Evolutionary conservation across 2,797 vertebrate species (phyloP), one percentile per base, ranked within the genome.

Genomic region (Eulemur albifrons): DNA sequence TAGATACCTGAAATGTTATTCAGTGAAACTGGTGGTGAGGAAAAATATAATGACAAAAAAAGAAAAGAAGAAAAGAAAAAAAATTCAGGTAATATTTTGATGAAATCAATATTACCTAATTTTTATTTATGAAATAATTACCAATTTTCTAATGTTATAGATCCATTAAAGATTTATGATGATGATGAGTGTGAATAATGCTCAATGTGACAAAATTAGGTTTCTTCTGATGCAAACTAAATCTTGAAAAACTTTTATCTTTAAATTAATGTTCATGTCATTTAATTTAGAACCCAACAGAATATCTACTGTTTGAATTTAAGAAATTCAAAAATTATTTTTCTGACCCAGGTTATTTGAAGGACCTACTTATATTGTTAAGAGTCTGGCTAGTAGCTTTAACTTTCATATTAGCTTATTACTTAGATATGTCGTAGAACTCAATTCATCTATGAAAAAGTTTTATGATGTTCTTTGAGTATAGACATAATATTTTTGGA

Each of bases 1-100:
- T 97, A 99, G 99, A 99, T 99, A 98, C 99, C 99, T 54, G 99
- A 99, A 98, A 99, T 99, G 98, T 98, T 99, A 95, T 97, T 99
- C 52, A 97, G 21, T 94, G 99, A 99, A 97, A 98, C 95, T 83
- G 97, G 97, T 91, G 97, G 97, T 90, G 98, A 98, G 95, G 98
- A 98, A 38, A 98, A 99, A 54, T 97, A 93, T 63, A 97, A 69
- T 85, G 84, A 96, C 21, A 98, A 98, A 95, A 95, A 91, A 92
- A 98, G 97, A 57, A 99, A 98, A 52, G 98, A 98, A 72, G 94
- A 88, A 67, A 99, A 98, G 97, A 99, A 98, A 96, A 99, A 98
- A 92, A 97, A 94, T 93, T 98, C 99, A 98, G 99, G 99, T 99
- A 98, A 83, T 95, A 76, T 92, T 97, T 98, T 96, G 23, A 11